Evolutionary conservation across 2,888 invertebrate species (phyloP), one percentile per base, ranked within the genome.

Genomic region (Lycophotia porphyrea): DNA sequence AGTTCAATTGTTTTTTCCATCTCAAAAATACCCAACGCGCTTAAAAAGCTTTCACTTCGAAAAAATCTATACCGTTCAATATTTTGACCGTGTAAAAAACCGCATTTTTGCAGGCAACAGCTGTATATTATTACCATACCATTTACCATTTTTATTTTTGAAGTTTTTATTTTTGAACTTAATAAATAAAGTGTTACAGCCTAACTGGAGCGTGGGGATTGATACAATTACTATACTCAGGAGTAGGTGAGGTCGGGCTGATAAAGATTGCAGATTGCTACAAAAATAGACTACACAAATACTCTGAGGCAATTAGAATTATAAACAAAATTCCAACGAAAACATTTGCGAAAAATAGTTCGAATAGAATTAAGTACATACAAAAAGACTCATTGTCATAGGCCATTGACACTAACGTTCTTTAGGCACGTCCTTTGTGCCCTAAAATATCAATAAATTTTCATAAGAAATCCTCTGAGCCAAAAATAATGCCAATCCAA

Each of bases 391-490:
- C 1, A 49, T 1, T 5, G 21, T 11, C 1, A 49, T 1, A 8
- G 21, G 9, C 5, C 13, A 0, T 42, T 44, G 66, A 60, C 42
- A 27, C 34, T 24, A 13, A 15, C 8, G 42, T 61, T 27, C 76
- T 66, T 65, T n/a, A 31, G 8, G 31, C 31, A 27, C 13, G 76
- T 21, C 58, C 34, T 42, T 55, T 39, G 8, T 15, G 18, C 18
- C 27, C 7, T 13, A 47, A 58, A 11, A 64, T 72, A 49, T 24
- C 34, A 58, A 78, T 72, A 64, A 64, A 71, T 71, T 80, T 27
- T 79, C 18, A 78, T 18, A 24, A 1, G 21, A 55, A 76, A 39
- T 21, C 60, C 5, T 27, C 5, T 34, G 21, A 44, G 39, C 47
- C 21, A 5, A 0, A 55, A 27, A 18, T 13, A 34, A 1, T 67